A percentile compares a stretch with the other conserved stretches of the same genome.
phyloP scores from a whole-genome alignment of 1,140 invertebrate genomes.

The Drosophila fuyamai region DNA sequence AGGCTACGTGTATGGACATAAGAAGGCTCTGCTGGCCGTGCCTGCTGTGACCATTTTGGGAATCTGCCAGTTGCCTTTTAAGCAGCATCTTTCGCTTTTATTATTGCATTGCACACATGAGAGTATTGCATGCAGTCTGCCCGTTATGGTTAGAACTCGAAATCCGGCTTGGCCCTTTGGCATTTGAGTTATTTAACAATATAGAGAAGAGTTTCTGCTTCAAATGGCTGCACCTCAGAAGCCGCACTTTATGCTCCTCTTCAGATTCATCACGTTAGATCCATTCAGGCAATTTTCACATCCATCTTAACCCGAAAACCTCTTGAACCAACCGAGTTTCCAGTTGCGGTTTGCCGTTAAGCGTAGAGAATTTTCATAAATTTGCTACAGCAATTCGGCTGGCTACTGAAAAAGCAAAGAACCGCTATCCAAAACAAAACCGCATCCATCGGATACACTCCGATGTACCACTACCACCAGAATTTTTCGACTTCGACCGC shows the following conservation, averaged over 20 bases:
- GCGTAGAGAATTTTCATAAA: constrained; percentile 58
- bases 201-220: background rate
- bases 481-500: background rate
- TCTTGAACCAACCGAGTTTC: constrained; percentile 39
- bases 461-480: too few relatives aligned
- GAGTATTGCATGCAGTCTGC: constrained; percentile 19
- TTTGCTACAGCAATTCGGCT: constrained; percentile 58
- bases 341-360: constrained; percentile 31
- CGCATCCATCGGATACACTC: constrained; percentile 28
- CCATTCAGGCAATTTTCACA: constrained; percentile 54
- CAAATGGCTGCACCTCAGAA: constrained; percentile 11
- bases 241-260: constrained; percentile 21
- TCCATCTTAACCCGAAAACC: constrained; percentile 64
- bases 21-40: constrained; percentile 27
- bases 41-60: constrained; percentile 72
- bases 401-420: constrained; percentile 40
- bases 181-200: constrained; percentile 34
- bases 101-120: constrained; percentile 37
- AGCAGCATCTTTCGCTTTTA: constrained; percentile 68
- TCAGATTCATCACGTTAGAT: constrained; percentile 28
- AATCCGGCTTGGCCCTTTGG: constrained; percentile 46
- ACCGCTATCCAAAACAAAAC: constrained; percentile 40
- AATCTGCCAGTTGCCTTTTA: constrained; percentile 71
- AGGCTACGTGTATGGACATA: constrained; percentile 11
- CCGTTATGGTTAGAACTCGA: constrained; percentile 71